Base-by-base conservation (phyloP, 2,888 invertebrate genomes). In the Pachycephus smyrnensis region DNA sequence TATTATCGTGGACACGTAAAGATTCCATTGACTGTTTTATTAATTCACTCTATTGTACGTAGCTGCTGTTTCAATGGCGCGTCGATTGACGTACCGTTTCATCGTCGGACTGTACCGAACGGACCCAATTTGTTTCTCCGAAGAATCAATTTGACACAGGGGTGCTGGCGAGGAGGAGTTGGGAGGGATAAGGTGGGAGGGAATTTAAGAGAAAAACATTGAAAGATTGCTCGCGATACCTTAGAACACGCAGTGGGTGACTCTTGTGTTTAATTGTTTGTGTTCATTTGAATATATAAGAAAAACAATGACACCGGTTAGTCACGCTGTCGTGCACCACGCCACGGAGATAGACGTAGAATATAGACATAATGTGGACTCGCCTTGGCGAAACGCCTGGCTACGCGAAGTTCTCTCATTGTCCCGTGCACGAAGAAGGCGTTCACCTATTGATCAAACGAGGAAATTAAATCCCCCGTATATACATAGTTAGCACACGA, bases 401-500 rank as follows among this genome's bases (percentile, higher is more conserved):
- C 2, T 23, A 23, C 55, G 55, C 55, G 55, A 55, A 23, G 23
- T 55, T 55, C 40, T 55, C 23, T 9, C 23, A 55, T 55, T 55
- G 55, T 55, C 55, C 23, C 23, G 55, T 9, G 55, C 55, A 55
- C 55, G 55, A 9, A 55, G 55, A 55, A 55, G 55, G 55, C 55
- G 23, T 55, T 55, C 55, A 23, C 55, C 55, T 55, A 55, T 55
- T 55, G 55, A 55, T 55, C 55, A 55, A 55, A 55, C 55, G 55
- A 55, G 55, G 55, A 55, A 55, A 55, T 55, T 55, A 55, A 55
- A 55, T 55, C 55, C 55, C 23, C 55, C 55, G 23, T 23, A 23
- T 55, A 55, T 23, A n/a, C n/a, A 15, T 55, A 55, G 55, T 55
- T 55, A 23, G 55, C 55, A 23, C 55, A 55, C 68, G 75, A 79